Base-by-base conservation (phyloP, 1,140 invertebrate genomes). In the Asbolus verrucosus region DNA sequence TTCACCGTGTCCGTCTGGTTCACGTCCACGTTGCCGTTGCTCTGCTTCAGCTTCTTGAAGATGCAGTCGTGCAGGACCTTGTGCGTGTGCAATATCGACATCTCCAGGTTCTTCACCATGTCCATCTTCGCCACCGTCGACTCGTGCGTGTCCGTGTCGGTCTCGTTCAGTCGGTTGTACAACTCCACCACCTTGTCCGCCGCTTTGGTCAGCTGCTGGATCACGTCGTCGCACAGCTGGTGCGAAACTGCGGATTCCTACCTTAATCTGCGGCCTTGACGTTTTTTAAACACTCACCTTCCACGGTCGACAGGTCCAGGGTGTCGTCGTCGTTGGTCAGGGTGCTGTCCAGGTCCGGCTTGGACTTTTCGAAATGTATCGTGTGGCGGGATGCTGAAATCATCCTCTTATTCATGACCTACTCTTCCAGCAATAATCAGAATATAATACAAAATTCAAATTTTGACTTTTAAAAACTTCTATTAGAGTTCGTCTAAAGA, bases 161-260 rank as follows among this genome's bases (percentile, higher is more conserved):
- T 77, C 30, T 73, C 75, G n/a, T 84, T 83, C 1, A 90, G 76
- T 36, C 85, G 83, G 65, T 87, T 85, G 78, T 90, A 89, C 30
- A 91, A 79, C 73, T 88, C 85, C 0, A 89, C 87, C 9, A 90
- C 88, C 65, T 88, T 88, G 66, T 88, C 85, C 0, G 88, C 87
- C 0, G 88, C 87, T 70, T 83, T 81, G 6, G 86, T 89, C 43
- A 90, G 77, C 76, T 90, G 86, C 62, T 87, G 85, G 8, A 88
- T 86, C 33, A 90, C 83, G 15, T 87, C 86, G 21, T 86, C 84
- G 74, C 88, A 89, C 38, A 90, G 78, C 78, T 88, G 85, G 8
- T 86, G 85, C 2, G 88, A 87, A 70, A 89, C 89, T 90, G 82
- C 71, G 21, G 5, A 31, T 15, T 61, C 24, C 6, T 9, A 36